Evolutionary conservation across 2,888 invertebrate species (phyloP).

Genomic region (Willowsia nigromaculata): DNA sequence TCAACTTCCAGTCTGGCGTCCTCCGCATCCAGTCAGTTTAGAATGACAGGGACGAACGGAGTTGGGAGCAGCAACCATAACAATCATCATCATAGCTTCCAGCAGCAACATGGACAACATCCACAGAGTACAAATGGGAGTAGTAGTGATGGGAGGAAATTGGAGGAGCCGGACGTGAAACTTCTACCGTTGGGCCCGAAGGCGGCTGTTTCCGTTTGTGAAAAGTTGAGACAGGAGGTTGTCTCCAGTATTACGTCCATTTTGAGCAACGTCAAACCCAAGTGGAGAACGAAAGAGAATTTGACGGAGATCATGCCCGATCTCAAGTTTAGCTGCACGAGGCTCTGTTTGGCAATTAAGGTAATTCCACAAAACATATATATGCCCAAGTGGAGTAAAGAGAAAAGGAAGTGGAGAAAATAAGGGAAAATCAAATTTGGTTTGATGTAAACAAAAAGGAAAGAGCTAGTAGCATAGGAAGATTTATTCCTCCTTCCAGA

Average conservation of each 20-base stretch:
- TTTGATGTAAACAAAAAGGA: background rate
- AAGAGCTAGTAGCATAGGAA: background rate
- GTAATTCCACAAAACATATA: too few relatives aligned
- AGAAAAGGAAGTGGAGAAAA: background rate
- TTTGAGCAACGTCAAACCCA: constrained; percentile 87
- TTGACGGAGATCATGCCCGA: constrained; percentile 83
- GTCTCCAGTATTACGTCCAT: constrained; percentile 89
- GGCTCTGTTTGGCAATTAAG: constrained; percentile 77
- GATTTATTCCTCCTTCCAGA: background rate
- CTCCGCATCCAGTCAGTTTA: constrained; percentile 5
- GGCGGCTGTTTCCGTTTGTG: constrained; percentile 88
- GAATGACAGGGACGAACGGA: background rate
- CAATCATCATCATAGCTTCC: constrained; percentile 7
- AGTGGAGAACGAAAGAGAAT: constrained; percentile 90
- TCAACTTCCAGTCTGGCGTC: constrained; percentile 61
- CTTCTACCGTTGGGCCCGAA: constrained; percentile 88
- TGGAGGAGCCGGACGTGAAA: constrained; percentile 80
- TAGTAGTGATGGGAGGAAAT: background rate
- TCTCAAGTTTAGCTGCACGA: constrained; percentile 73
- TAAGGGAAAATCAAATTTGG: constrained; percentile 24
- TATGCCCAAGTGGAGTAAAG: background rate
- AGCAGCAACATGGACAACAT: background rate
- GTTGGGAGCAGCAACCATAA: background rate
- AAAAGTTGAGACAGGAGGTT: constrained; percentile 89
- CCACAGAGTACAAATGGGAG: background rate